These are phyloP conservation scores for Clepsis dumicolana DNA, from an alignment of 2,888 invertebrate species.

Conservation along the genomic window DNA sequence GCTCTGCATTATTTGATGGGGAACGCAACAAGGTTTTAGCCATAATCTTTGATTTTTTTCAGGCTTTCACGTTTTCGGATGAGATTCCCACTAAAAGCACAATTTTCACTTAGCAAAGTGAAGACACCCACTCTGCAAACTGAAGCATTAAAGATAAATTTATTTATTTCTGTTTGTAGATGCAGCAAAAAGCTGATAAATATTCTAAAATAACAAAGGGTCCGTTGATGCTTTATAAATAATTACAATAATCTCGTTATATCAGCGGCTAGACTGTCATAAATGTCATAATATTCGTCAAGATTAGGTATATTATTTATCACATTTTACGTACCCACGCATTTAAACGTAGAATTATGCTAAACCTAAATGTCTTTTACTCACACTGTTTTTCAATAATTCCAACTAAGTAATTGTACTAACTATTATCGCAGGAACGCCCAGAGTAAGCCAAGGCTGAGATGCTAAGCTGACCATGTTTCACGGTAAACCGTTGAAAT, in stretches of 20 bases:
- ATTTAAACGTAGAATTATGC: slow-evolving; percentile 14
- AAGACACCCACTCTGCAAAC: no score
- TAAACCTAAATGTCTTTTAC: slow-evolving; percentile 50
- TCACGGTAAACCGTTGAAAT: slow-evolving; percentile 56
- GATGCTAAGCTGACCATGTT: slow-evolving; percentile 71
- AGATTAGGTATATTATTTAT: neutral
- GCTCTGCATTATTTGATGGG: neutral
- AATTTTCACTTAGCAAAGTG: slow-evolving; percentile 20
- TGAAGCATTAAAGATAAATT: slow-evolving; percentile 49
- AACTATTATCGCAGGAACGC: slow-evolving; percentile 65
- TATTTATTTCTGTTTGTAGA: slow-evolving; percentile 49
- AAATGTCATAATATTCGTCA: neutral
- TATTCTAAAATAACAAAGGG: neutral
- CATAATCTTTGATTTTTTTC: neutral
- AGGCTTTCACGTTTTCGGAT: neutral
- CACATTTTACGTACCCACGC: neutral
- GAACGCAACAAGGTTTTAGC: neutral
- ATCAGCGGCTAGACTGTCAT: no score
- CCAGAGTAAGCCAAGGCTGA: slow-evolving; percentile 76
- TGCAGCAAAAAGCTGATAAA: slow-evolving; percentile 50
- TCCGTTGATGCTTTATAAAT: neutral
- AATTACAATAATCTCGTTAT: no score
- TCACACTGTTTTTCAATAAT: slow-evolving; percentile 54
- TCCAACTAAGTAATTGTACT: slow-evolving; percentile 63
- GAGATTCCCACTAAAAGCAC: neutral